phyloP scores from a whole-genome alignment of 1,140 invertebrate genomes.

The Drosophila santomea region DNA sequence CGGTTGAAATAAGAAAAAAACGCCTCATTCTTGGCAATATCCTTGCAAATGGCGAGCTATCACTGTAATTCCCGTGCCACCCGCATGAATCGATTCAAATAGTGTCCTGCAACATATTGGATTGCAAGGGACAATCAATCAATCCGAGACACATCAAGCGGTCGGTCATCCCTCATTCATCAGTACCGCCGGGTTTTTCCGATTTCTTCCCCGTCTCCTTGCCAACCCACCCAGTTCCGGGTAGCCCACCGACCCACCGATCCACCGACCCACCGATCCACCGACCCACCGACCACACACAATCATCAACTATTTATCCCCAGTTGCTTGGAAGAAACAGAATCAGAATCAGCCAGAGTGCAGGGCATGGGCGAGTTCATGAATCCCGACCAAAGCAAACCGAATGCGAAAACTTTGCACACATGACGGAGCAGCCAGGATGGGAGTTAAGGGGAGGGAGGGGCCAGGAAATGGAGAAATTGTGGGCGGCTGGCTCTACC shows the following conservation, averaged over 20 bases:
- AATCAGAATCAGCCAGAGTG: slow-evolving; percentile 23
- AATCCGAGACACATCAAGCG: slow-evolving; percentile 50
- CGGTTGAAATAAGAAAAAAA: background rate
- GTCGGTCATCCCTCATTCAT: slow-evolving; percentile 52
- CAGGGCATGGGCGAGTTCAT: slow-evolving; percentile 70
- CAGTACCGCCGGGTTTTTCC: slow-evolving; percentile 14
- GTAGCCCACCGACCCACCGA: slow-evolving; percentile 3
- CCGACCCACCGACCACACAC: slow-evolving; percentile 26
- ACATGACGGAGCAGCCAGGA: slow-evolving; percentile 61
- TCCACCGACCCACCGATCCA: slow-evolving; percentile 4
- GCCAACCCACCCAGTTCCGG: background rate
- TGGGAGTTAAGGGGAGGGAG: background rate
- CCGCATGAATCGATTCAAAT: slow-evolving; percentile 48
- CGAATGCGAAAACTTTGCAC: slow-evolving; percentile 72
- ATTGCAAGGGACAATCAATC: slow-evolving; percentile 56
- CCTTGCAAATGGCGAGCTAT: slow-evolving; percentile 35
- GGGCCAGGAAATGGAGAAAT: slow-evolving; percentile 30
- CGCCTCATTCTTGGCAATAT: slow-evolving; percentile 5
- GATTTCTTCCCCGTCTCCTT: slow-evolving; percentile 4
- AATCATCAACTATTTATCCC: slow-evolving; percentile 70
- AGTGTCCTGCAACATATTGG: slow-evolving; percentile 48
- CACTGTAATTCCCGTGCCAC: slow-evolving; percentile 18
- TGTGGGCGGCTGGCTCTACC: slow-evolving; percentile 14
- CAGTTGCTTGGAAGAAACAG: slow-evolving; percentile 40
- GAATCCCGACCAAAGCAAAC: slow-evolving; percentile 59